A percentile compares a stretch with the other conserved stretches of the same genome.
Conservation (phyloP, 2,113 vertebrate species). For the Rhinogobius similis region DNA sequence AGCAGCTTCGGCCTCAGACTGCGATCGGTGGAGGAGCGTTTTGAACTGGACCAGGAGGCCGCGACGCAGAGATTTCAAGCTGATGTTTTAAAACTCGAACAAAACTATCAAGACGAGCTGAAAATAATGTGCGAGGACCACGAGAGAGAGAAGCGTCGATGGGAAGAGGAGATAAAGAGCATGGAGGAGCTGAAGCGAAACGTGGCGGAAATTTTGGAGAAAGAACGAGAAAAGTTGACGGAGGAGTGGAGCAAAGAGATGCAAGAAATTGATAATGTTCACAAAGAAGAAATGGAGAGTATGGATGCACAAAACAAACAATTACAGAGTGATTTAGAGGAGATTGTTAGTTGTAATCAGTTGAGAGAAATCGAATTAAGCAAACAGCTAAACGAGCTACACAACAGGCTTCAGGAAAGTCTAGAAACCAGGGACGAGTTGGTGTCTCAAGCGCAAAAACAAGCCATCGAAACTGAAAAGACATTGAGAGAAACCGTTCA, state of each 20-base stretch:
- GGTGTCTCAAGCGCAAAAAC: slow-evolving; percentile 57
- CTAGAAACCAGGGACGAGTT: slow-evolving; percentile 65
- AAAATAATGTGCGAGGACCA: slow-evolving; percentile 70
- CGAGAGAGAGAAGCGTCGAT: slow-evolving; percentile 74
- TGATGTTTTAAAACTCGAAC: slow-evolving; percentile 74
- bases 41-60: slow-evolving; percentile 79
- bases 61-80: slow-evolving; percentile 76
- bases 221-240: slow-evolving; percentile 13
- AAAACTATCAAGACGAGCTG: slow-evolving; percentile 76
- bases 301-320: slow-evolving; percentile 73
- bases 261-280: slow-evolving; percentile 72
- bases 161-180: slow-evolving; percentile 80
- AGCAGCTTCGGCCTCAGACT: slow-evolving; percentile 85
- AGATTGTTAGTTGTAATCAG: slow-evolving; percentile 61
- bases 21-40: slow-evolving; percentile 80
- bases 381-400: slow-evolving; percentile 73
- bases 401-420: slow-evolving; percentile 69
- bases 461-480: slow-evolving; percentile 56
- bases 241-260: slow-evolving; percentile 70
- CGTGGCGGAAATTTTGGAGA: slow-evolving; percentile 57
- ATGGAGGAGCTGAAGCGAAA: slow-evolving; percentile 52
- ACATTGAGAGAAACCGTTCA: slow-evolving; percentile 68
- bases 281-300: slow-evolving; percentile 72
- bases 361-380: slow-evolving; percentile 75
- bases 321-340: slow-evolving; percentile 77